A percentile compares a stretch with the other conserved stretches of the same genome.
Evolutionary conservation across 2,888 invertebrate genomes (phyloP).

Genomic region (Xestia sexstrigata): DNA sequence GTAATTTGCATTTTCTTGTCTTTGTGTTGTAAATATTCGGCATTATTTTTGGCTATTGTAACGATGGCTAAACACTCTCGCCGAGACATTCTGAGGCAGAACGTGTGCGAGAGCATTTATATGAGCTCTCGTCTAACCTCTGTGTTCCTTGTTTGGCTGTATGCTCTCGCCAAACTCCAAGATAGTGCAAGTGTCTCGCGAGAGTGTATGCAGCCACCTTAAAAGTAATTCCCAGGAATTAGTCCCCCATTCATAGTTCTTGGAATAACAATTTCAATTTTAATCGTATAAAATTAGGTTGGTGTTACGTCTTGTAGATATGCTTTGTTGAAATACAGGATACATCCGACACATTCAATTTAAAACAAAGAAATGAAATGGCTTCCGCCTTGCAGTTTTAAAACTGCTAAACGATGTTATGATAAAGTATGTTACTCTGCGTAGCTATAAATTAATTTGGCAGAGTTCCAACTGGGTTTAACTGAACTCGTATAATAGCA

Average conservation of each 20-base stretch:
- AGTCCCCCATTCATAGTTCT: background rate
- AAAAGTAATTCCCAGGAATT: background rate
- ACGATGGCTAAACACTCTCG: too few species aligned
- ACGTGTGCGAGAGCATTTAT: background rate
- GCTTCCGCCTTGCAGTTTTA: slow-evolving; percentile 33
- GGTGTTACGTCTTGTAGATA: background rate
- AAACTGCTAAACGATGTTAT: slow-evolving; percentile 61
- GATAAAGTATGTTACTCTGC: slow-evolving; percentile 61
- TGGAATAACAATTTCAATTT: too few species aligned
- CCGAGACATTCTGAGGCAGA: background rate
- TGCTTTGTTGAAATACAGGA: background rate
- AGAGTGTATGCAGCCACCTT: background rate
- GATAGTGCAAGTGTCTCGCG: background rate
- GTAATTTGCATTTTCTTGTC: background rate
- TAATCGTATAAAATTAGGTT: background rate
- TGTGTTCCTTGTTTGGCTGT: background rate
- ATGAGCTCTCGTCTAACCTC: background rate
- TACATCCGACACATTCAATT: slow-evolving; percentile 16
- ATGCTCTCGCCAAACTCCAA: background rate
- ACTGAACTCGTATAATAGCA: slow-evolving; percentile 42
- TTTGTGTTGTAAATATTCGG: background rate
- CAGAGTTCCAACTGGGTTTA: slow-evolving; percentile 51
- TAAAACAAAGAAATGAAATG: slow-evolving; percentile 38
- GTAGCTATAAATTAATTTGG: slow-evolving; percentile 65
- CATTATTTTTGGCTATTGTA: background rate